phyloP scores from a whole-genome alignment of 2,797 vertebrate genomes.

The Platalea minor region DNA sequence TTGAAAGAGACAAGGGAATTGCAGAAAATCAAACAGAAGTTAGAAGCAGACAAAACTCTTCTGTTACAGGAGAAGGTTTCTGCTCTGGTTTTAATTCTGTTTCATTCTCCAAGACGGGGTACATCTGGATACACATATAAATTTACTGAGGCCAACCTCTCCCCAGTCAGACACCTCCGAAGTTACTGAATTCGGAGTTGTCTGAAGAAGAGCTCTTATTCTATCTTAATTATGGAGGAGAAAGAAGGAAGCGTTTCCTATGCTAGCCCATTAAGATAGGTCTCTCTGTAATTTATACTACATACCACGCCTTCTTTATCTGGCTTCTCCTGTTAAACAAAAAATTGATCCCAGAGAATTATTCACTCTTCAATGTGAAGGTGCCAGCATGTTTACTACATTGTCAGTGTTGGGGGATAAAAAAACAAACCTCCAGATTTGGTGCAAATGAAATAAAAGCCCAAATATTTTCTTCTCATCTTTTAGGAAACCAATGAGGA shows the following conservation, averaged over 20 bases:
- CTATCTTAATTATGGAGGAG: not conserved
- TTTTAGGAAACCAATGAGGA: constrained; percentile 80
- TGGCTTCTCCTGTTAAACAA: not conserved
- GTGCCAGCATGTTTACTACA: not conserved
- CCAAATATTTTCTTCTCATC: not conserved
- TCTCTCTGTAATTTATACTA: not conserved
- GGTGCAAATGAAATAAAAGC: not conserved
- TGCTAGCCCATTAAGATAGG: not conserved
- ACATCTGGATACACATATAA: not conserved
- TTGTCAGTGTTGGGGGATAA: not conserved
- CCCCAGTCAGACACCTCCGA: not conserved
- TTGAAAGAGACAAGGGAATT: constrained; percentile 79
- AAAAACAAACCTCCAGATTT: not conserved
- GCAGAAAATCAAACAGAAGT: constrained; percentile 70
- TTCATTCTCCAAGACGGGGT: not conserved
- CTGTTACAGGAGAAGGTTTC: constrained; percentile 80
- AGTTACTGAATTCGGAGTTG: not conserved
- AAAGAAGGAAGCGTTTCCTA: not conserved
- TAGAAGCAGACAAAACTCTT: constrained; percentile 75
- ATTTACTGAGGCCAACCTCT: not conserved
- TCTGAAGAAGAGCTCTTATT: not conserved
- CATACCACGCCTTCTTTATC: not conserved
- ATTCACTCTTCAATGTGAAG: not conserved
- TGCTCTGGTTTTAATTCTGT: not conserved
- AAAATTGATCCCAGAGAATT: not conserved